Evolutionary conservation across 2,113 vertebrate genomes (phyloP).

Genomic region (Ammodramus savannarum): DNA sequence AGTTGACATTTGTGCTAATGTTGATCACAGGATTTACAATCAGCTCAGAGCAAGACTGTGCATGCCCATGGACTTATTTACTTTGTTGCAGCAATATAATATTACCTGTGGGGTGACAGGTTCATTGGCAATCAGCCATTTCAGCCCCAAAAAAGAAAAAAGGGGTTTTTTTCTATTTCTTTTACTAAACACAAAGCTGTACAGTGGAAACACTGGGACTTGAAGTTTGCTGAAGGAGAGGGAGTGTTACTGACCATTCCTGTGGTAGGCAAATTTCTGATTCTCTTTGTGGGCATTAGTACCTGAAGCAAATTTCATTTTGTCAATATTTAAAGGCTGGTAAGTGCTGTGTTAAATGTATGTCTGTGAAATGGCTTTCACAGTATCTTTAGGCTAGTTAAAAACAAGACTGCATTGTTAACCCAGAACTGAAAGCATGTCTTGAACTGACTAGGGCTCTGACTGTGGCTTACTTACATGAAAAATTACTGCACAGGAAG

Average conservation of each 20-base stretch:
- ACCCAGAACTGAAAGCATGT: neutral
- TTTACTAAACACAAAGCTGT: neutral
- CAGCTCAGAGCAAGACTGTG: neutral
- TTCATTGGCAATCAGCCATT: neutral
- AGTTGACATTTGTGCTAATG: neutral
- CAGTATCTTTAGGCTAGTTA: neutral
- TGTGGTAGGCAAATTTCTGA: neutral
- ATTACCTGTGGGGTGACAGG: neutral
- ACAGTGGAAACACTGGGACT: neutral
- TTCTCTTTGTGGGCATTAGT: neutral
- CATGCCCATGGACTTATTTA: neutral
- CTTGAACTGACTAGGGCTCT: neutral
- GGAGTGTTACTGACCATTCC: neutral
- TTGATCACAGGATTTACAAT: neutral
- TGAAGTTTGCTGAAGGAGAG: neutral
- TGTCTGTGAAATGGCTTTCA: neutral
- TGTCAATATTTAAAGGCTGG: neutral
- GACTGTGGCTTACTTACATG: neutral
- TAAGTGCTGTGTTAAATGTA: neutral
- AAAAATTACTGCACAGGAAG: neutral
- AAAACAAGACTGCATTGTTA: neutral
- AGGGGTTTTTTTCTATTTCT: neutral
- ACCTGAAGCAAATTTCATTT: neutral
- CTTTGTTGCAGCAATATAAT: neutral
- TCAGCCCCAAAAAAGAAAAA: neutral